Percentiles rank a stretch among this genome's conserved stretches.
These are phyloP conservation scores for Rosalia funebris DNA, from an alignment of 2,888 invertebrate genomes.

Conservation along the genomic window DNA sequence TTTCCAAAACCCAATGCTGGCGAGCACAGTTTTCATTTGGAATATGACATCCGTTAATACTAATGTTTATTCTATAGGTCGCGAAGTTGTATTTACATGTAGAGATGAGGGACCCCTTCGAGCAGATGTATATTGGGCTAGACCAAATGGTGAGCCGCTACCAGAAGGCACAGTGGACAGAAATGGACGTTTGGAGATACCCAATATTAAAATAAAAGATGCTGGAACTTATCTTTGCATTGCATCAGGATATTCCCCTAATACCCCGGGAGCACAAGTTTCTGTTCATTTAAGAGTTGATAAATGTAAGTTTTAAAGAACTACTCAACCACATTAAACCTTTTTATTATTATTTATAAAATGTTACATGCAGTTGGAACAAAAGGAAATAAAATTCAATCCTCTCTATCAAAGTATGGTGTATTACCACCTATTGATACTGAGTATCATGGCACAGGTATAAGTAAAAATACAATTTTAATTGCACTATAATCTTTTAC, in stretches of 20 bases:
- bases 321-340: no score
- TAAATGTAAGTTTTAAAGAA: slow-evolving; percentile 83
- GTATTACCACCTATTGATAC: slow-evolving; percentile 69
- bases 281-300: slow-evolving; percentile 79
- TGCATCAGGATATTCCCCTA: slow-evolving; percentile 73
- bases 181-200: slow-evolving; percentile 87
- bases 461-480: slow-evolving; percentile 21
- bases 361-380: slow-evolving; percentile 48
- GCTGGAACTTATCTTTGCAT: slow-evolving; percentile 87
- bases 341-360: neutral
- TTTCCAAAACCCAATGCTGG: no score
- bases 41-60: neutral
- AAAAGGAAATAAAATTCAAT: slow-evolving; percentile 51
- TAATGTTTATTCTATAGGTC: slow-evolving; percentile 68
- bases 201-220: slow-evolving; percentile 78
- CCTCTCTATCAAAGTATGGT: slow-evolving; percentile 66
- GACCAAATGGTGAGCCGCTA: slow-evolving; percentile 76
- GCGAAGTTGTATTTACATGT: slow-evolving; percentile 93
- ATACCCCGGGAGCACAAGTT: slow-evolving; percentile 73
- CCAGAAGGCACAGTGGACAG: slow-evolving; percentile 80
- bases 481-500: slow-evolving; percentile 12
- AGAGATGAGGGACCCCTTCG: slow-evolving; percentile 87
- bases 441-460: slow-evolving; percentile 71
- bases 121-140: slow-evolving; percentile 79
- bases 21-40: neutral